Evolutionary conservation across 2,113 vertebrate species (phyloP), one percentile per base, ranked within the genome.

Genomic region (Chroicocephalus ridibundus): DNA sequence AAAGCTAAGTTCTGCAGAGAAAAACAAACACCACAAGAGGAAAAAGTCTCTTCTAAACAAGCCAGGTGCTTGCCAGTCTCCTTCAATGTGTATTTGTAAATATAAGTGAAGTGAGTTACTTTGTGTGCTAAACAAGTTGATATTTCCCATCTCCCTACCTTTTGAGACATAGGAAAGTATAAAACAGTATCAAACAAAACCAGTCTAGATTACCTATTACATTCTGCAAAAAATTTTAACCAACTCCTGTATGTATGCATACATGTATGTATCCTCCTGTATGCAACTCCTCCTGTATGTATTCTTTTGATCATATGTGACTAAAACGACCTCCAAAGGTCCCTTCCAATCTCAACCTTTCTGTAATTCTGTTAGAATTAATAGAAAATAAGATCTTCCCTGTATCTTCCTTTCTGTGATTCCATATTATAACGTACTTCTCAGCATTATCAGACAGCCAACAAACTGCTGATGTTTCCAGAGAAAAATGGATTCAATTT

Each of bases 231-330:
- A 69, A 68, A 19, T 25, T 66, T 79, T 71, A 72, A 79, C 10
- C n/a, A n/a, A n/a, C n/a, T n/a, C n/a, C n/a, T n/a, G n/a, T n/a
- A n/a, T n/a, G n/a, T n/a, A n/a, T n/a, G n/a, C n/a, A n/a, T n/a
- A n/a, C n/a, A n/a, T n/a, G n/a, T n/a, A n/a, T n/a, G n/a, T n/a
- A n/a, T n/a, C n/a, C n/a, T n/a, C n/a, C n/a, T n/a, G n/a, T n/a
- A n/a, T n/a, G 32, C 5, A 62, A 40, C 19, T 8, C 5, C 5
- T 71, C 85, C 51, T 54, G 14, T 25, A 26, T 4, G 4, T 58
- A 49, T 49, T 80, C 15, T 61, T 80, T 55, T 2, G 15, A 49
- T 34, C 29, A 1, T 32, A 46, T 0, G 0, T 36, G 11, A 76
- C 15, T 68, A 34, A 92, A 93, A 82, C 40, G 2, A 68, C 14